Conservation (phyloP, 2,888 invertebrate species). For the Oxycera nigricornis region DNA sequence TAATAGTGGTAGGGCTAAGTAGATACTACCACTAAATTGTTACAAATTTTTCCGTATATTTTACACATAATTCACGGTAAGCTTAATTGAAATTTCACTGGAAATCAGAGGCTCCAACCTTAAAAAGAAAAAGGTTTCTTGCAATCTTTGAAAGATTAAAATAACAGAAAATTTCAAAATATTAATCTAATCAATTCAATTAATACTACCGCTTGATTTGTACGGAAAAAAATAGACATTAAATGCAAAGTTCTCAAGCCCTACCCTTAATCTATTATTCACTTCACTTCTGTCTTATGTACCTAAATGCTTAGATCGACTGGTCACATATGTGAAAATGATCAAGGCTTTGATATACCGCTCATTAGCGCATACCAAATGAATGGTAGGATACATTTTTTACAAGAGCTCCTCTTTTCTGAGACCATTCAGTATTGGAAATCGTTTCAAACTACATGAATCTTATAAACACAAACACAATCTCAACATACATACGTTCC, state of each 20-base stretch:
- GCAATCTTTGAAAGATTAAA: not conserved
- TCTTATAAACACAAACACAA: not conserved
- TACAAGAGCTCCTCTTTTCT: slow-evolving; percentile 19
- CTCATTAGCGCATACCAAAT: slow-evolving; percentile 46
- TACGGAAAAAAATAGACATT: too few relatives aligned
- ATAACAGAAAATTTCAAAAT: not conserved
- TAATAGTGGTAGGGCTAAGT: too few relatives aligned
- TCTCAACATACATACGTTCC: not conserved
- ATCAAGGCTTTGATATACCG: slow-evolving; percentile 39
- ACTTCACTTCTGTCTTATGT: not conserved
- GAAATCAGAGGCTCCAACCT: too few relatives aligned
- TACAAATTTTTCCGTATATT: too few relatives aligned
- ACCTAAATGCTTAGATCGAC: not conserved
- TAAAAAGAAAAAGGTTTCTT: too few relatives aligned
- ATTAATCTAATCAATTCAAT: not conserved
- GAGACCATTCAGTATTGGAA: slow-evolving; percentile 2
- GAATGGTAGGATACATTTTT: slow-evolving; percentile 37
- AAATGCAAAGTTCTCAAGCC: too few relatives aligned
- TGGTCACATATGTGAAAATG: not conserved
- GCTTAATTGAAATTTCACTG: too few relatives aligned
- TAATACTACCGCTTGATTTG: too few relatives aligned
- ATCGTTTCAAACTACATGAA: not conserved
- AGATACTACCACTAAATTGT: too few relatives aligned
- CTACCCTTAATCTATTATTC: not conserved
- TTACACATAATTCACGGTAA: too few relatives aligned